Conservation (phyloP, 2,888 invertebrate species). For the Drosophila merina region DNA sequence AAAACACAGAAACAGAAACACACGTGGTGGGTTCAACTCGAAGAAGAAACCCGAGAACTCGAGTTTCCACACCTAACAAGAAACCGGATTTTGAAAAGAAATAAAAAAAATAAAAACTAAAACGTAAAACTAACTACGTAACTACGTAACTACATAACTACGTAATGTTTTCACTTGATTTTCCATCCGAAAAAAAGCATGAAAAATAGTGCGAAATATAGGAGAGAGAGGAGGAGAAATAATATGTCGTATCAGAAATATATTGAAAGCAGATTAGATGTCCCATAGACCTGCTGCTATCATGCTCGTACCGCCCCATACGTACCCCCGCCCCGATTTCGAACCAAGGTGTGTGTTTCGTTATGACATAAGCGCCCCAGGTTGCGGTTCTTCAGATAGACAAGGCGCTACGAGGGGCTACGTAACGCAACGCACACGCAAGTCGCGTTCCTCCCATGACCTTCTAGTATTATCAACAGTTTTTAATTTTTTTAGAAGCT, state of each 20-base stretch:
- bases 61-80: slow-evolving; percentile 12
- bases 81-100: slow-evolving; percentile 13
- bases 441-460: slow-evolving; percentile 6
- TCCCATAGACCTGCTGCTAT: slow-evolving; percentile 9
- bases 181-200: background rate
- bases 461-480: slow-evolving; percentile 30
- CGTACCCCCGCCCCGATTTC: background rate
- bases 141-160: background rate
- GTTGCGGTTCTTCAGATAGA: slow-evolving; percentile 34
- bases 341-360: slow-evolving; percentile 27
- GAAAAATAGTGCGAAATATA: slow-evolving; percentile 18
- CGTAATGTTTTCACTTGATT: background rate
- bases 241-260: slow-evolving; percentile 35
- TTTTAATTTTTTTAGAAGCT: slow-evolving; percentile 26
- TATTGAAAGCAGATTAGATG: slow-evolving; percentile 36
- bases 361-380: slow-evolving; percentile 29
- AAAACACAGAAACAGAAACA: background rate
- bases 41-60: slow-evolving; percentile 4
- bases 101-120: background rate
- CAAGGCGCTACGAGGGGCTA: slow-evolving; percentile 4
- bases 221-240: slow-evolving; percentile 20
- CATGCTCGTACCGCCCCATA: slow-evolving; percentile 9
- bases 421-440: slow-evolving; percentile 24
- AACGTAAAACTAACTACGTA: background rate
- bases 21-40: slow-evolving; percentile 16